A percentile compares a stretch with the other conserved stretches of the same genome.
Conservation (phyloP, 2,888 invertebrate genomes). For the Odontocerum albicorne region DNA sequence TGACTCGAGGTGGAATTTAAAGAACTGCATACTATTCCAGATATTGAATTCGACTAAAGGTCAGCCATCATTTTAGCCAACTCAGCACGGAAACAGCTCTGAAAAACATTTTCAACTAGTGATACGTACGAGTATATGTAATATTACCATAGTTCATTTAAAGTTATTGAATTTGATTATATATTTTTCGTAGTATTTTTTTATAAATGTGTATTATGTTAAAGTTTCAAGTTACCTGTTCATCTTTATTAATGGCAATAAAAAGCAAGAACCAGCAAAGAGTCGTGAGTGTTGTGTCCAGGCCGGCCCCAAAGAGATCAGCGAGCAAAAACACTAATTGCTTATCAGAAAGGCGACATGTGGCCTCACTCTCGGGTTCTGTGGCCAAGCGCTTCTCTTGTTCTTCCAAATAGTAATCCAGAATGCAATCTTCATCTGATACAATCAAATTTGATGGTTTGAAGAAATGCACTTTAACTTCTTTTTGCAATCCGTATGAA, state of each 20-base stretch:
- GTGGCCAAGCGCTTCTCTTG: conserved; percentile 54
- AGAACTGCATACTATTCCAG: too few species aligned
- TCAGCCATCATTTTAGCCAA: too few species aligned
- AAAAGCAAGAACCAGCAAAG: conserved; percentile 81
- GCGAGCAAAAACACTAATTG: conserved; percentile 76
- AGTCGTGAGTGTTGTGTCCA: conserved; percentile 81
- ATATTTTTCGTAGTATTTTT: neutral
- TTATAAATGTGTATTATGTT: neutral
- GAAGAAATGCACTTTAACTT: conserved; percentile 48
- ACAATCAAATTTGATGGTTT: conserved; percentile 48
- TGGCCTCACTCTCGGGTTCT: conserved; percentile 45
- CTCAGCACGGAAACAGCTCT: too few species aligned
- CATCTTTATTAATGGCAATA: conserved; percentile 68
- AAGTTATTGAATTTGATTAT: neutral
- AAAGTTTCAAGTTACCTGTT: conserved; percentile 54
- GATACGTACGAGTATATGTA: too few species aligned
- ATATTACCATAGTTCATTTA: too few species aligned
- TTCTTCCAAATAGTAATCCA: conserved; percentile 68
- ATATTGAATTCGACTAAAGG: too few species aligned
- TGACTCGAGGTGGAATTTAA: too few species aligned
- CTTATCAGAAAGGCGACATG: conserved; percentile 60
- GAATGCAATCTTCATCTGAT: conserved; percentile 56
- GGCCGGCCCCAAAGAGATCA: conserved; percentile 84
- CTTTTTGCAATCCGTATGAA: conserved; percentile 48
- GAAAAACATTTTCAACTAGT: too few species aligned